Conservation (phyloP, 2,113 vertebrate species). For the Hippolais icterina region DNA sequence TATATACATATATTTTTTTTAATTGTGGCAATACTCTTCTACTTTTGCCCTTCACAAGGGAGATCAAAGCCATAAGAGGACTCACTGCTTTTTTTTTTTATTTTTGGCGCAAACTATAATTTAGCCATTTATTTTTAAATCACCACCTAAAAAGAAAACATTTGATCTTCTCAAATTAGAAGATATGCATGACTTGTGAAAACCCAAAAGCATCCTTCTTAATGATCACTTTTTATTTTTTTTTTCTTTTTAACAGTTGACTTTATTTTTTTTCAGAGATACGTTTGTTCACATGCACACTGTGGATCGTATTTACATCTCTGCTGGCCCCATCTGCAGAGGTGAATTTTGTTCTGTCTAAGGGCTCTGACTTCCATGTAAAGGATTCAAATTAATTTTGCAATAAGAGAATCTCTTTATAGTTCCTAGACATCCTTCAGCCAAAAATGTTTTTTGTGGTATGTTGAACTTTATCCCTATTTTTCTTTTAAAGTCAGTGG, state of each 20-base stretch:
- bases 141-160: constrained; percentile 52
- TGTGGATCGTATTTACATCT: constrained; percentile 6
- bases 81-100: constrained; percentile 73
- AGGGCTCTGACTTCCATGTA: constrained; percentile 33
- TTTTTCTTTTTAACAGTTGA: constrained; percentile 14
- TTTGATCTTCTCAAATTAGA: constrained; percentile 41
- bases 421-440: not conserved
- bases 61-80: constrained; percentile 99
- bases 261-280: not conserved
- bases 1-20: constrained; percentile 74
- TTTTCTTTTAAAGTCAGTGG: not conserved
- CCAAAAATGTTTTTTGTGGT: constrained; percentile 23
- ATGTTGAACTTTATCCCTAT: not conserved
- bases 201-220: constrained; percentile 56
- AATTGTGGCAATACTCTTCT: constrained; percentile 81
- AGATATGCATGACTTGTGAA: constrained; percentile 53
- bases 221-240: constrained; percentile 20
- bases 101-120: constrained; percentile 56
- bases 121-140: constrained; percentile 64
- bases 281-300: constrained; percentile 29
- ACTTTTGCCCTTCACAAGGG: constrained; percentile 89
- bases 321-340: not conserved
- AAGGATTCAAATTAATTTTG: constrained; percentile 35
- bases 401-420: constrained; percentile 41
- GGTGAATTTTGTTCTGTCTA: constrained; percentile 19